Evolutionary conservation across 1,140 invertebrate genomes (phyloP).

Genomic region (Atta colombica): DNA sequence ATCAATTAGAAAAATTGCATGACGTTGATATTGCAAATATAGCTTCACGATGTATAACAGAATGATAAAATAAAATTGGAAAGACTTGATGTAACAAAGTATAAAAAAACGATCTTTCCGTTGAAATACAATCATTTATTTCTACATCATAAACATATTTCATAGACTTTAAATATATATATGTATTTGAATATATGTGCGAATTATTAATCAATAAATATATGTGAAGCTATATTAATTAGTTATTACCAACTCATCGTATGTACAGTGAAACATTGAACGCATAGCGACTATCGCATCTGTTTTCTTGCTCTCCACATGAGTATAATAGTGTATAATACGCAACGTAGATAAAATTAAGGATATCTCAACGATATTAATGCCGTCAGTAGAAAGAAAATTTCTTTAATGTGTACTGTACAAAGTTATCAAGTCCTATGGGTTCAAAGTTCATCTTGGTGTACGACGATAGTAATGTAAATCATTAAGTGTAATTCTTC

Average conservation of each 20-base stretch:
- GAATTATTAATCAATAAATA: conserved; percentile 1
- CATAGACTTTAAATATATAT: conserved; percentile 3
- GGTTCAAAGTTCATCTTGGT: not conserved
- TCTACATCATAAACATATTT: conserved; percentile 9
- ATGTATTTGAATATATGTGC: conserved; percentile 7
- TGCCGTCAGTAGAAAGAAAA: not conserved
- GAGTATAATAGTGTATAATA: not conserved
- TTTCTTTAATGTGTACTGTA: not conserved
- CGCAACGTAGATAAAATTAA: conserved; percentile 10
- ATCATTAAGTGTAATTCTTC: not conserved
- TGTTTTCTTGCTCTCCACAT: not conserved
- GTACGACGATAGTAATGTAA: not conserved
- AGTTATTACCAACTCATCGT: not conserved
- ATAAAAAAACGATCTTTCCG: conserved; percentile 18
- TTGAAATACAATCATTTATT: not conserved
- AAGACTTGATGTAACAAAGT: not conserved
- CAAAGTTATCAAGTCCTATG: not conserved
- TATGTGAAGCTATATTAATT: conserved; percentile 39
- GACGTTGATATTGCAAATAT: conserved; percentile 22
- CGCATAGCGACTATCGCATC: not conserved
- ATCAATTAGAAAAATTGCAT: conserved; percentile 54
- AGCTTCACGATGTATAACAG: conserved; percentile 26
- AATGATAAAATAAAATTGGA: not conserved
- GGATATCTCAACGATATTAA: not conserved
- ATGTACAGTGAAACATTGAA: conserved; percentile 21